A percentile compares a stretch with the other conserved stretches of the same genome.
phyloP scores from a whole-genome alignment of 2,888 invertebrate species.

The Choristoneura rosaceana region DNA sequence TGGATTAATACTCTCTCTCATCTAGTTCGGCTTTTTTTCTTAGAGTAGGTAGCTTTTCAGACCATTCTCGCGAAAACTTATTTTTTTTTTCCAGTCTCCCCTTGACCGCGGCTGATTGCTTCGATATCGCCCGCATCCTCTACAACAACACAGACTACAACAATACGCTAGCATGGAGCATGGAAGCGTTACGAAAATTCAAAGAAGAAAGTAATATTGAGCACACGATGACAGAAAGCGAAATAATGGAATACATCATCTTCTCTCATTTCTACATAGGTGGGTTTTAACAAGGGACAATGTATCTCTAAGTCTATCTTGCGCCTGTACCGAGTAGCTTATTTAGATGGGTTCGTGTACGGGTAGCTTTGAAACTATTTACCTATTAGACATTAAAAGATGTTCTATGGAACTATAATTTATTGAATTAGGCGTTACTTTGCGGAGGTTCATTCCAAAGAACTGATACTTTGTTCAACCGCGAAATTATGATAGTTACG shows the following conservation, averaged over 20 bases:
- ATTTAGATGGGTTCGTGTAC: too few species aligned
- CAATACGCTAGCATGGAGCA: conserved; percentile 98
- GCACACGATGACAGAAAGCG: conserved; percentile 88
- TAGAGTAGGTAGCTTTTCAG: background rate
- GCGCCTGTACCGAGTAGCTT: too few species aligned
- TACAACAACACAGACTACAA: conserved; percentile 97
- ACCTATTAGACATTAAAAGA: too few species aligned
- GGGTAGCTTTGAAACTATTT: too few species aligned
- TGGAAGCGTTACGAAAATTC: conserved; percentile 92
- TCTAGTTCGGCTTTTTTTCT: background rate
- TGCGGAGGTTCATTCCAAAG: too few species aligned
- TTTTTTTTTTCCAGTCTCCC: conserved; percentile 79
- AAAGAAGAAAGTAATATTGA: conserved; percentile 84
- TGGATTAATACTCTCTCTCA: background rate
- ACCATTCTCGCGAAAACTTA: background rate
- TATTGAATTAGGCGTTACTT: too few species aligned
- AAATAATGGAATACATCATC: conserved; percentile 97
- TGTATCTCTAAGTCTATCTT: too few species aligned
- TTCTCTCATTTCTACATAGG: conserved; percentile 97
- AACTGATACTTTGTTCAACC: too few species aligned
- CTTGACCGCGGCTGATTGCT: conserved; percentile 95
- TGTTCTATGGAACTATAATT: too few species aligned
- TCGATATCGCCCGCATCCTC: conserved; percentile 96
- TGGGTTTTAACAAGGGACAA: conserved; percentile 59
- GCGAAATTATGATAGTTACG: too few species aligned